Base-by-base conservation (phyloP, 2,888 invertebrate species). In the Latheticus oryzae region DNA sequence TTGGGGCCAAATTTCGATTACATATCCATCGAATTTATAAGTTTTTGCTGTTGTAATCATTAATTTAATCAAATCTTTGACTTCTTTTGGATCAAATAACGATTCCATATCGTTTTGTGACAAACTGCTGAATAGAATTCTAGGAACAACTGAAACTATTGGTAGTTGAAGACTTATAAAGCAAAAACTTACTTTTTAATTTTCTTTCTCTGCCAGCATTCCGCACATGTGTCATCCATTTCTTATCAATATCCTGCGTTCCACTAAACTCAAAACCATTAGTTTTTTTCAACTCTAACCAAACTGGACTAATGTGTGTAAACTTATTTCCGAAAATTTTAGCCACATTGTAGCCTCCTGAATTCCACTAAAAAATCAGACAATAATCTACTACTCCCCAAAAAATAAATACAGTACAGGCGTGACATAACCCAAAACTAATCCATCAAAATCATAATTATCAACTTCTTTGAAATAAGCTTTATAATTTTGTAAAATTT, bases 91-190 rank as follows among this genome's bases (percentile, higher is more conserved):
- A 54, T 87, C 83, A 51, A 95, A 85, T 58, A 97, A 80, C 2
- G 84, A 81, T 56, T 87, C 84, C 52, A 90, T 88, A 70, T 94
- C 90, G n/a, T 86, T 81, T 5, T 83, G 81, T 16, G 85, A 83
- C 90, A 96, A 97, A 48, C 87, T 87, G 69, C 97, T 96, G 77
- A 97, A 95, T 12, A 97, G 76, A 23, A 97, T 81, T 68, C 97
- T 84, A 8, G 97, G 97, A 13, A 95, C 83, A 71, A 97, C 95
- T 94, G 73, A 17, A 83, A 82, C 52, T 19, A 42, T n/a, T 43
- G 11, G 23, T 32, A 42, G 24, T 8, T 26, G 23, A 12, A 16
- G 17, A 32, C 1, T 9, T 35, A 1, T 3, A 23, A 1, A 8
- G 17, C n/a, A 1, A 21, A 32, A 2, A 7, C n/a, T 73, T 78